Evolutionary conservation across 2,797 vertebrate species (phyloP), one percentile per base, ranked within the genome.

Genomic region (Mormyrus proboscirostris): DNA sequence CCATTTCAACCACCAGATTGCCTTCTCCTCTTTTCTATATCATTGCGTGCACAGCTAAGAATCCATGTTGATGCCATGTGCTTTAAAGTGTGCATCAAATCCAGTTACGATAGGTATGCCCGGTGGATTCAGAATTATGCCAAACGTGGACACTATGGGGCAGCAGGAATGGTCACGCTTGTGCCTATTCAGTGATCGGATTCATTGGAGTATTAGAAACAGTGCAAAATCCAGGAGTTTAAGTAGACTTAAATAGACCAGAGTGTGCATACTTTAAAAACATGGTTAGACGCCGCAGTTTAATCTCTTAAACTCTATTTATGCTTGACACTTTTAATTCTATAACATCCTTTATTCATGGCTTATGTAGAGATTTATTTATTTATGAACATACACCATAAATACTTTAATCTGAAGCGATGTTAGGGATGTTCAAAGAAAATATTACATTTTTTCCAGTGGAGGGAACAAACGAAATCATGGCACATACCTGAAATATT

Each of bases 401-500:
- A 38, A 57, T 87, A 87, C 51, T 87, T 87, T 57, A 53, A 53
- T 87, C 51, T 87, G 53, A 41, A 87, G 85, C 7, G 12, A 29
- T 87, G 85, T 87, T 87, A 87, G 51, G 16, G 53, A 57, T 87
- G 85, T 87, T 55, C 50, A 87, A 53, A 87, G 50, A 87, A 87
- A 57, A 38, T 38, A 87, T 87, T 87, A 53, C 53, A 51, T 87
- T 87, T 87, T 29, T 87, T 38, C 50, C 50, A 33, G 50, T 53
- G 85, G 85, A 19, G 29, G 51, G 51, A 87, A 57, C 29, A 57
- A 65, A 69, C 47, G 88, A 89, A 84, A 84, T 84, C 76, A 50
- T 84, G 79, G 76, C 88, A 89, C 55, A 57, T 82, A 89, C 79
- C 79, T 89, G 88, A 84, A 84, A 69, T 89, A 59, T 62, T 86